These are phyloP conservation scores for Emydura subglobosa DNA, from an alignment of 2,113 vertebrate genomes.

Conservation along the genomic window DNA sequence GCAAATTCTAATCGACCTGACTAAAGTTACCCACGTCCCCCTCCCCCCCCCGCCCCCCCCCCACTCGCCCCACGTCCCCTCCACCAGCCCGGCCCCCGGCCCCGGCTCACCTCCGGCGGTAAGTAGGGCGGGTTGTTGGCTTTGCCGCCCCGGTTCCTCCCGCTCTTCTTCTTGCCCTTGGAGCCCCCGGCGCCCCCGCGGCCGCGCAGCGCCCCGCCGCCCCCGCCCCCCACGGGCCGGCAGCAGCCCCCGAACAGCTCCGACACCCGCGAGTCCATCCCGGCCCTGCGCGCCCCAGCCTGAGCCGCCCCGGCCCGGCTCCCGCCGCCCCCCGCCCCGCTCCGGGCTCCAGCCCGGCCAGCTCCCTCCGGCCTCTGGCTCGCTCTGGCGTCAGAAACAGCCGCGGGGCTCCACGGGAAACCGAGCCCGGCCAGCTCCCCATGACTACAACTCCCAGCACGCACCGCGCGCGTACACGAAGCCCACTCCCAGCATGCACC, in stretches of 20 bases:
- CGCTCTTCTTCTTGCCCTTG: constrained; percentile 86
- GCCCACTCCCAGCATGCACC: fast-evolving
- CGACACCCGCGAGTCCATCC: constrained; percentile 89
- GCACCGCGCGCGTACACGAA: background rate
- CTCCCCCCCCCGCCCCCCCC: no score
- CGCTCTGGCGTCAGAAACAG: constrained; percentile 61
- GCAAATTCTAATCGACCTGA: background rate
- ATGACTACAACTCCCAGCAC: constrained; percentile 60
- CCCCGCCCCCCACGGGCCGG: constrained; percentile 61
- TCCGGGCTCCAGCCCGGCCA: constrained; percentile 35
- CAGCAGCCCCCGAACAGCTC: constrained; percentile 87
- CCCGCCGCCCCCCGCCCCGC: constrained; percentile 42
- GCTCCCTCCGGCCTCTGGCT: background rate
- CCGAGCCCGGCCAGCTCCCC: background rate
- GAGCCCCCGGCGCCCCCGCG: constrained; percentile 71
- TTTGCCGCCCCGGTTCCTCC: constrained; percentile 80
- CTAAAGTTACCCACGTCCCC: background rate
- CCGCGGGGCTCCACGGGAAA: constrained; percentile 73
- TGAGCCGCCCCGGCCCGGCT: constrained; percentile 3
- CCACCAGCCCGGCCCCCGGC: background rate
- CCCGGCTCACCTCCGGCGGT: constrained; percentile 94
- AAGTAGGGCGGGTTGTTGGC: constrained; percentile 93
- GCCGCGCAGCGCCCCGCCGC: constrained; percentile 68
- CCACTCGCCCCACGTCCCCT: no score
- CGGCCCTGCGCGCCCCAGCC: constrained; percentile 38